These are phyloP conservation scores for Nipponacmea schrenckii DNA, from an alignment of 2,888 invertebrate genomes.

Conservation along the genomic window DNA sequence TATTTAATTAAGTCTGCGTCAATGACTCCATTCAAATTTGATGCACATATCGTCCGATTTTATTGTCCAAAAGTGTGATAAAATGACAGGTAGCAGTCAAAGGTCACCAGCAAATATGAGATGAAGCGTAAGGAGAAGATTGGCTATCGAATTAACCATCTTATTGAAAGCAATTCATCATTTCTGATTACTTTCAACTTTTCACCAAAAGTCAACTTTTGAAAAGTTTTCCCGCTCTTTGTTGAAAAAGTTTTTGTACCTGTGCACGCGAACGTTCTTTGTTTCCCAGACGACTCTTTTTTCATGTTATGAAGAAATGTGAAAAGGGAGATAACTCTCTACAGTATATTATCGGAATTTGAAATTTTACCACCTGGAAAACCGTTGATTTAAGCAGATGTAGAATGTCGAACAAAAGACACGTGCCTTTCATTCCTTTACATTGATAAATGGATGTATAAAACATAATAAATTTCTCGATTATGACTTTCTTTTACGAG, in stretches of 20 bases:
- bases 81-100: too few relatives aligned
- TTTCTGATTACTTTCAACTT: too few relatives aligned
- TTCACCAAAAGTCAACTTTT: background rate
- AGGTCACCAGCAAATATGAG: too few relatives aligned
- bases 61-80: too few relatives aligned
- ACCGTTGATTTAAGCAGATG: constrained; percentile 6
- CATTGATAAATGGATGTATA: background rate
- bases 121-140: background rate
- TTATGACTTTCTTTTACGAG: too few relatives aligned
- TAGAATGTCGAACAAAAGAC: background rate
- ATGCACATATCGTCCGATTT: too few relatives aligned
- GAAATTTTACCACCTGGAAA: background rate
- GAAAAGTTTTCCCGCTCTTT: constrained; percentile 4
- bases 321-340: background rate
- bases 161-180: too few relatives aligned
- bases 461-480: background rate
- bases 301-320: too few relatives aligned
- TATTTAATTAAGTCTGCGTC: too few relatives aligned
- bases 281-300: background rate
- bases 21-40: too few relatives aligned
- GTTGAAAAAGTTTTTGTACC: background rate
- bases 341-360: background rate
- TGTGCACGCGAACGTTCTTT: background rate
- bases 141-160: background rate
- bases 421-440: background rate